Evolutionary conservation across 2,113 vertebrate genomes (phyloP).

Genomic region (cattle (Bos taurus)): ARS-UCD2.0 NC_037333.1:2105001-2105500

Average conservation of each 20-base stretch:
- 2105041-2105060: background rate
- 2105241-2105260: background rate
- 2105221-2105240: constrained; percentile 28
- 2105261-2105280: constrained; percentile 15
- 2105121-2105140: constrained; percentile 48
- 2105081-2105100: constrained; percentile 48
- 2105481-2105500: constrained; percentile 71
- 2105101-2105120: constrained; percentile 26
- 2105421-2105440: constrained; percentile 38
- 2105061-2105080: background rate
- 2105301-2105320: constrained; percentile 22
- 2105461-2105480: constrained; percentile 64
- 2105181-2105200: background rate
- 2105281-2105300: background rate
- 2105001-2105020: background rate
- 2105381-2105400: constrained; percentile 38
- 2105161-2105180: background rate
- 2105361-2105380: constrained; percentile 41
- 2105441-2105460: constrained; percentile 64
- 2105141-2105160: background rate
- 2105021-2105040: background rate
- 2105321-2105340: constrained; percentile 26
- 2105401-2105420: constrained; percentile 13
- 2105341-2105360: constrained; percentile 15
- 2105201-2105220: constrained; percentile 2